Percentiles rank a stretch among this genome's conserved stretches.
These are phyloP conservation scores for Characodon lateralis DNA, from an alignment of 2,797 vertebrate genomes.

Conservation along the genomic window DNA sequence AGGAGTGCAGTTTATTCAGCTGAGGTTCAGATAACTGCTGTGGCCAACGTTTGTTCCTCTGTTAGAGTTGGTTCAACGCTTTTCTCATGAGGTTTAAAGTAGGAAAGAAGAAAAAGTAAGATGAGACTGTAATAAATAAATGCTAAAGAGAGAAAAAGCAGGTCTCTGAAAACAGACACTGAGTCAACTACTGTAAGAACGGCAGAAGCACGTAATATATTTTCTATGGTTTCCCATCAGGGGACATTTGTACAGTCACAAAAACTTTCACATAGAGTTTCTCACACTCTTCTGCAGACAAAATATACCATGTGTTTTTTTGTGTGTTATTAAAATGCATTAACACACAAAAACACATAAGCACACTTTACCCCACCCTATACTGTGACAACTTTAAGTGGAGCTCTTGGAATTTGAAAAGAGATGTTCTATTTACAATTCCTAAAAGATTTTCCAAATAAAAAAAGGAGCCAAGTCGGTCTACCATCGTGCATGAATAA, in stretches of 20 bases:
- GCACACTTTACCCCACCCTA: neutral
- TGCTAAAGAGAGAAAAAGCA: conserved; percentile 3
- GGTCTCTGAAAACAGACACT: neutral
- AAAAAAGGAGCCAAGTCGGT: conserved; percentile 30
- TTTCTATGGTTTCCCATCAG: conserved; percentile 26
- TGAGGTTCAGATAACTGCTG: conserved; percentile 8
- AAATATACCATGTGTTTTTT: conserved; percentile 4
- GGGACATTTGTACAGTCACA: conserved; percentile 20
- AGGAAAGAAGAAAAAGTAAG: neutral
- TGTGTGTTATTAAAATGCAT: conserved; percentile 3
- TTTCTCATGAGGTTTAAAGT: conserved; percentile 10
- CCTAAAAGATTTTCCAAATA: conserved; percentile 49
- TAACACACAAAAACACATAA: conserved; percentile 18
- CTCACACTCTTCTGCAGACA: conserved; percentile 2
- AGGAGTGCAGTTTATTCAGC: neutral
- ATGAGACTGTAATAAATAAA: conserved; percentile 16
- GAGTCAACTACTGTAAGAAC: conserved; percentile 16
- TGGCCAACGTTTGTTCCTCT: conserved; percentile 24
- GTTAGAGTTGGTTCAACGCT: conserved; percentile 12
- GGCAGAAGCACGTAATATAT: conserved; percentile 21
- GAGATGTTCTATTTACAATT: conserved; percentile 33
- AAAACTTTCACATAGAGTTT: conserved; percentile 9
- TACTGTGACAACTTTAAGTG: conserved; percentile 28
- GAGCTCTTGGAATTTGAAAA: conserved; percentile 41
- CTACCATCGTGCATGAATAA: conserved; percentile 60